phyloP scores from a whole-genome alignment of 2,113 vertebrate species.

The Isurus oxyrinchus region DNA sequence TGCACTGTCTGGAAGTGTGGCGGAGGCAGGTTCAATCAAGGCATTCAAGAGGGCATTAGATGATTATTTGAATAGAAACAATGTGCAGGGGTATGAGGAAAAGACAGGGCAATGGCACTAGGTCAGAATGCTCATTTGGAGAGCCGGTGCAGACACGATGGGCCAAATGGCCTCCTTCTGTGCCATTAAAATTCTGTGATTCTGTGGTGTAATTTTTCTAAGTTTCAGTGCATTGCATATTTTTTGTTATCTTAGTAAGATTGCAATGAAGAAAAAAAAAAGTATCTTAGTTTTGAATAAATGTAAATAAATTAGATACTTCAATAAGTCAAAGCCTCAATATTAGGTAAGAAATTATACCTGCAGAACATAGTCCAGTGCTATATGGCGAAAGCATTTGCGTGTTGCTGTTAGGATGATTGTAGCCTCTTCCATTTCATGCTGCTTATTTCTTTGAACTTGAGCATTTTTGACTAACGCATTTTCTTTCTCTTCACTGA shows the following conservation, averaged over 20 bases:
- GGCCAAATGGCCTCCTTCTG: too few relatives aligned
- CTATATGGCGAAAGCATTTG: constrained; percentile 93
- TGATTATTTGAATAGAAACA: too few relatives aligned
- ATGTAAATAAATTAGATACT: not conserved
- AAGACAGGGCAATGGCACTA: too few relatives aligned
- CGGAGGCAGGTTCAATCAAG: too few relatives aligned
- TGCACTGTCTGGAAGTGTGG: too few relatives aligned
- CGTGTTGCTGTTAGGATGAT: constrained; percentile 87
- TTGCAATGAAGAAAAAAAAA: not conserved
- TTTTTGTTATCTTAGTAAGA: not conserved
- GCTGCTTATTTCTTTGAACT: constrained; percentile 87
- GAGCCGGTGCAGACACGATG: too few relatives aligned
- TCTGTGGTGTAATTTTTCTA: not conserved
- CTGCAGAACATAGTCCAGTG: constrained; percentile 94
- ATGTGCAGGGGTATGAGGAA: too few relatives aligned
- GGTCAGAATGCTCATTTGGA: too few relatives aligned
- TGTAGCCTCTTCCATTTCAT: constrained; percentile 91
- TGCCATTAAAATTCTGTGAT: too few relatives aligned
- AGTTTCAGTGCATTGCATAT: not conserved
- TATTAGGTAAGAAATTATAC: constrained; percentile 50
- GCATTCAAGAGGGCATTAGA: too few relatives aligned
- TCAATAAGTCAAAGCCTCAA: not conserved
- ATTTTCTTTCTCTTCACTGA: constrained; percentile 93
- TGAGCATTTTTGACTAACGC: constrained; percentile 91
- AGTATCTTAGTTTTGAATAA: not conserved